Conservation (phyloP, 2,113 vertebrate species). For the Eptesicus fuscus region DNA sequence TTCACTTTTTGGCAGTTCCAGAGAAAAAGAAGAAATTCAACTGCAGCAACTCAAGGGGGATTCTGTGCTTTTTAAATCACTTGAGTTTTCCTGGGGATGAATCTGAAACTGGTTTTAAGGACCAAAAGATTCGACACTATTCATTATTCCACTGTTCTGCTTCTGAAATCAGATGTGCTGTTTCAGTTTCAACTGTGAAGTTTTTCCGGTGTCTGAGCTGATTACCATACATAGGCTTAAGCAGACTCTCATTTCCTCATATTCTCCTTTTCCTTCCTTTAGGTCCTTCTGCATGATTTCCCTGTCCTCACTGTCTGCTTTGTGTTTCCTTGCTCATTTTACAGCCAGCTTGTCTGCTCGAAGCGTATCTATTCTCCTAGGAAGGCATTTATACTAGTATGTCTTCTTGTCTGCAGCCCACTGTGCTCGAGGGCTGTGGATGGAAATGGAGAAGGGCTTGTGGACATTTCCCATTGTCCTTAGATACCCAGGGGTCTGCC, state of each 20-base stretch:
- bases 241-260: constrained; percentile 60
- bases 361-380: neutral
- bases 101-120: constrained; percentile 55
- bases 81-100: constrained; percentile 50
- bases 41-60: constrained; percentile 4
- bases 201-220: constrained; percentile 55
- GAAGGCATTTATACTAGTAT: constrained; percentile 57
- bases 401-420: constrained; percentile 53
- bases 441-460: constrained; percentile 54
- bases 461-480: constrained; percentile 63
- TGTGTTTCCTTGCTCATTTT: constrained; percentile 47
- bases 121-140: constrained; percentile 30
- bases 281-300: constrained; percentile 66
- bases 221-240: constrained; percentile 56
- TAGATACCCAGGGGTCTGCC: constrained; percentile 53
- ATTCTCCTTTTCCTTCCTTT: constrained; percentile 43
- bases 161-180: constrained; percentile 64
- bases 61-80: constrained; percentile 46
- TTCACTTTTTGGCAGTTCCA: neutral
- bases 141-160: constrained; percentile 63
- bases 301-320: constrained; percentile 46
- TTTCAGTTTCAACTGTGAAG: constrained; percentile 44
- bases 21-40: constrained; percentile 51
- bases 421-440: constrained; percentile 23
- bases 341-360: constrained; percentile 10